A percentile compares a stretch with the other conserved stretches of the same genome.
Evolutionary conservation across 2,797 vertebrate species (phyloP).

Genomic region (Pseudomugil gertrudae): DNA sequence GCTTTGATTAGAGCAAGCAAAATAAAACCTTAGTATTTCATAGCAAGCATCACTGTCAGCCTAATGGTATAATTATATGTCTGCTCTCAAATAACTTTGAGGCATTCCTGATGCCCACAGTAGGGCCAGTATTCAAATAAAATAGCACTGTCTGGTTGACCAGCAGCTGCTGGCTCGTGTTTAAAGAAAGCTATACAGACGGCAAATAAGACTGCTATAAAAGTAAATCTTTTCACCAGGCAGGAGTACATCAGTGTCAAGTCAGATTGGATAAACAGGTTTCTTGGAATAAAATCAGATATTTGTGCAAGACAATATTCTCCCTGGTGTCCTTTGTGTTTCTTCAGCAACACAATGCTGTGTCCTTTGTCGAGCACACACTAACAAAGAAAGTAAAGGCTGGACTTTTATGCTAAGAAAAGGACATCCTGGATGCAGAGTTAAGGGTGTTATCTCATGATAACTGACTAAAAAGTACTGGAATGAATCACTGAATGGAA

Average conservation of each 20-base stretch:
- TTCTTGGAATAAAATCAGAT: constrained; percentile 38
- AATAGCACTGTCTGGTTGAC: constrained; percentile 71
- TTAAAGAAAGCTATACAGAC: constrained; percentile 65
- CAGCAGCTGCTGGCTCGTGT: constrained; percentile 55
- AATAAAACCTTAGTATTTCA: constrained; percentile 62
- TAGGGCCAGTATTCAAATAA: constrained; percentile 68
- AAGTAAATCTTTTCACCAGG: constrained; percentile 54
- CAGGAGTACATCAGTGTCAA: constrained; percentile 32
- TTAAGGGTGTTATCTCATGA: constrained; percentile 27
- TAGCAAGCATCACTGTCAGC: constrained; percentile 58
- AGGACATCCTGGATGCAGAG: constrained; percentile 53
- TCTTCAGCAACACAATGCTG: constrained; percentile 26
- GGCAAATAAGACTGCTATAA: constrained; percentile 46
- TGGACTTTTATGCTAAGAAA: constrained; percentile 52
- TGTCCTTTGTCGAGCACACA: constrained; percentile 20
- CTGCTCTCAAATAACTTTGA: constrained; percentile 74
- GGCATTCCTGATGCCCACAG: constrained; percentile 71
- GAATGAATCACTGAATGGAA: constrained; percentile 23
- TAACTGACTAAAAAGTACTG: constrained; percentile 6
- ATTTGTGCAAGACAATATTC: constrained; percentile 36
- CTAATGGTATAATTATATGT: constrained; percentile 75
- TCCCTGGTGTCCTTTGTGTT: constrained; percentile 18
- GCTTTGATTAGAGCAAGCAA: constrained; percentile 60
- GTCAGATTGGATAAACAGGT: constrained; percentile 57
- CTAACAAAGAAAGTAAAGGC: constrained; percentile 26